Conservation (phyloP, 2,113 vertebrate species). For the Anguilla japonica region DNA sequence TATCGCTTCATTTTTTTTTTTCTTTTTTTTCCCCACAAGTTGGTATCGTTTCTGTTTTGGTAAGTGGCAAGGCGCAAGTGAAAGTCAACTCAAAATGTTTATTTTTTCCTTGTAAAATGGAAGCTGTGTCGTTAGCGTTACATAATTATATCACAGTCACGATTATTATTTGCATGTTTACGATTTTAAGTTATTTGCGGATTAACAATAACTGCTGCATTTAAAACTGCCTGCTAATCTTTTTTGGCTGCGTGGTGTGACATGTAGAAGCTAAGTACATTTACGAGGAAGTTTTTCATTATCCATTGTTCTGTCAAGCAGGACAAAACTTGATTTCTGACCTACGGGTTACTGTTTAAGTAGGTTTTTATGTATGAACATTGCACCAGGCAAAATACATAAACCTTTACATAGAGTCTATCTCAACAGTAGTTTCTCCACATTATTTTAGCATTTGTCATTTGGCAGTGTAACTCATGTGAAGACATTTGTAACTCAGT, state of each 20-base stretch:
- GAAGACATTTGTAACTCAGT: neutral
- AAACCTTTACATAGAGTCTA: neutral
- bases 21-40: conserved; percentile 38
- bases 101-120: neutral
- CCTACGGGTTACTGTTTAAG: neutral
- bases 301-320: neutral
- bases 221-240: neutral
- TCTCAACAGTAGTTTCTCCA: neutral
- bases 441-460: neutral
- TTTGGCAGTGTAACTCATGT: too few relatives aligned
- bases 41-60: conserved; percentile 63
- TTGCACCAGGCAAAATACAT: neutral
- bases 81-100: neutral
- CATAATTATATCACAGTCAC: neutral
- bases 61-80: conserved; percentile 65
- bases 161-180: neutral
- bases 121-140: neutral
- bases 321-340: neutral
- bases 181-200: neutral
- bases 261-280: neutral
- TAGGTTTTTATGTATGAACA: neutral
- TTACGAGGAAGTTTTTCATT: neutral
- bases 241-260: neutral
- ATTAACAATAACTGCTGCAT: neutral
- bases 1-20: conserved; percentile 41